phyloP scores from a whole-genome alignment of 2,888 invertebrate species.

The Drosophila maculinotata region DNA sequence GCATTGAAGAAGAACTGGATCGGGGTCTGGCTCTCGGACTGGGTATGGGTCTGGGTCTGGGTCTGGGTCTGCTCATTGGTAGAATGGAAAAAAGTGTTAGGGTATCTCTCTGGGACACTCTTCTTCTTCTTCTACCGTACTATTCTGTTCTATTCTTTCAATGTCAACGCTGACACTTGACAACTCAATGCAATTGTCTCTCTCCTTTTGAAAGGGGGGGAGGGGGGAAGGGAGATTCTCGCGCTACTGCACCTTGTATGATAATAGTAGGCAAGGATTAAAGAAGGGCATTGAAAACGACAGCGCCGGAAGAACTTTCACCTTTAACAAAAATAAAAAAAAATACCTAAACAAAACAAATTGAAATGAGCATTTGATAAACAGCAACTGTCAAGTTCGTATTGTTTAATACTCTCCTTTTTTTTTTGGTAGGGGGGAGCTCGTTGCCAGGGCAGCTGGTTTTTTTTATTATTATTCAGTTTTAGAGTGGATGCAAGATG shows the following conservation, averaged over 20 bases:
- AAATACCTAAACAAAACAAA: conserved; percentile 9
- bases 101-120: not conserved
- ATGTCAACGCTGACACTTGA: conserved; percentile 79
- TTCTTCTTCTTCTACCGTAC: not conserved
- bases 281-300: conserved; percentile 32
- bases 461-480: conserved; percentile 11
- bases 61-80: conserved; percentile 30
- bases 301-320: conserved; percentile 78
- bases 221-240: not conserved
- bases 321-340: conserved; percentile 47
- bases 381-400: conserved; percentile 38
- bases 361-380: conserved; percentile 60
- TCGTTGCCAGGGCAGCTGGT: conserved; percentile 53
- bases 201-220: not conserved
- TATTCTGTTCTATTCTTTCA: conserved; percentile 50
- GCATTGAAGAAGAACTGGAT: conserved; percentile 17
- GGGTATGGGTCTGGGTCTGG: conserved; percentile 31
- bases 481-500: conserved; percentile 32
- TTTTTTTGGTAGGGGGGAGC: not conserved
- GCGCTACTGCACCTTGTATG: conserved; percentile 36
- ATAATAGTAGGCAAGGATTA: conserved; percentile 76
- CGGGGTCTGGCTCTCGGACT: conserved; percentile 33
- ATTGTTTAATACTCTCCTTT: conserved; percentile 25
- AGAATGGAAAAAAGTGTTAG: conserved; percentile 16
- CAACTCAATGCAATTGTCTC: conserved; percentile 74